These are phyloP conservation scores for Acanthiza pusilla DNA, from an alignment of 2,797 vertebrate species.

Conservation along the genomic window DNA sequence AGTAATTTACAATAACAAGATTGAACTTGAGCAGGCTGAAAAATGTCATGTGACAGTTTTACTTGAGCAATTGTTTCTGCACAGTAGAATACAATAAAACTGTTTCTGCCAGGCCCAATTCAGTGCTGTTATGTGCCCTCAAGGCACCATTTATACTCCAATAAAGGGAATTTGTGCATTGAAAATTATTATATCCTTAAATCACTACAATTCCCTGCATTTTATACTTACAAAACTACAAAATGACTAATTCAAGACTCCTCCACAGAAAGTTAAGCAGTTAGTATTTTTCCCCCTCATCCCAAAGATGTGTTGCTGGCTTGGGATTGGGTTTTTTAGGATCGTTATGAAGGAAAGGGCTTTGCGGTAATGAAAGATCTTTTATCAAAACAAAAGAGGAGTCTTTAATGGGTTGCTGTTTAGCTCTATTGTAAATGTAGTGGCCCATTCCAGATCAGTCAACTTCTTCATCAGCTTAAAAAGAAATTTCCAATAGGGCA, in stretches of 20 bases:
- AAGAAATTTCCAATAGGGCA: slow-evolving; percentile 26
- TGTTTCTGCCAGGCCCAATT: slow-evolving; percentile 31
- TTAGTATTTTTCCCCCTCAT: neutral
- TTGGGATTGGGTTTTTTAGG: neutral
- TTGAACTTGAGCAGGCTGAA: slow-evolving; percentile 27
- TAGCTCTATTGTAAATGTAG: neutral
- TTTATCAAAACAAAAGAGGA: slow-evolving; percentile 8
- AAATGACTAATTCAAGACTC: neutral
- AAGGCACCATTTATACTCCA: slow-evolving; percentile 24
- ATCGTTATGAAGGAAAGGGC: neutral
- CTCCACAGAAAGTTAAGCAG: neutral
- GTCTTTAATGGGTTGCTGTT: neutral
- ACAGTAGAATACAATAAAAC: slow-evolving; percentile 50
- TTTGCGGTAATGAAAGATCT: neutral
- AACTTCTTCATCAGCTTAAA: slow-evolving; percentile 10
- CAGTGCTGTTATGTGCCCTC: slow-evolving; percentile 28
- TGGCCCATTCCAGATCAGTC: neutral
- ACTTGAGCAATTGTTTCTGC: slow-evolving; percentile 40
- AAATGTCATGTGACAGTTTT: slow-evolving; percentile 27
- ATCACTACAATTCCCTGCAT: slow-evolving; percentile 4
- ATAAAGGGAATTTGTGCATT: neutral
- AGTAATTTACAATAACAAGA: neutral
- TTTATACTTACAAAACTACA: neutral
- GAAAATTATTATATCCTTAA: slow-evolving; percentile 33
- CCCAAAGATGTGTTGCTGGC: neutral